phyloP scores from a whole-genome alignment of 35 echinoderm and acorn worm genomes.

The Apostichopus japonicus region DNA sequence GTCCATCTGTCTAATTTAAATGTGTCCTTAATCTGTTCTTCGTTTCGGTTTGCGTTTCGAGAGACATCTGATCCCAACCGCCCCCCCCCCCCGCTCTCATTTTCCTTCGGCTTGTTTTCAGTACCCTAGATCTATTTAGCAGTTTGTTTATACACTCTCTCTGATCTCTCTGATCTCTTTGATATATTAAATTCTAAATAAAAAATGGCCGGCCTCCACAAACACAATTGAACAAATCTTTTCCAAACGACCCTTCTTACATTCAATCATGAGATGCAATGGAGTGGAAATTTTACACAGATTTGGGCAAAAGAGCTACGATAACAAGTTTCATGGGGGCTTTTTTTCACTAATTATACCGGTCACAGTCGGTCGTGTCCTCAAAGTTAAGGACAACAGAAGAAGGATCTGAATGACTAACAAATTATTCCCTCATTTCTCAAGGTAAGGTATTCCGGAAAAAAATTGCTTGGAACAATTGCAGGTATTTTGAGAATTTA shows the following conservation, averaged over 20 bases:
- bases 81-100: too few species aligned
- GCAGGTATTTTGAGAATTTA: not conserved
- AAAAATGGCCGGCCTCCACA: not conserved
- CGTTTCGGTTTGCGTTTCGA: too few species aligned
- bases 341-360: not conserved
- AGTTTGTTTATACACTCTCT: too few species aligned
- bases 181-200: not conserved
- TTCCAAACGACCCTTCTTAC: too few species aligned
- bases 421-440: not conserved
- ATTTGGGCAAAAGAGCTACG: not conserved
- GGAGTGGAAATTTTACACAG: not conserved
- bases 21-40: too few species aligned
- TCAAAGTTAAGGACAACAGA: conserved; percentile 31
- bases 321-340: not conserved
- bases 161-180: too few species aligned
- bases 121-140: too few species aligned
- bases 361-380: not conserved
- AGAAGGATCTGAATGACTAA: not conserved
- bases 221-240: not conserved
- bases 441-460: not conserved
- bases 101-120: too few species aligned
- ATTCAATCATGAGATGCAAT: not conserved
- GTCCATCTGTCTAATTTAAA: too few species aligned
- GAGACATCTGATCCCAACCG: too few species aligned
- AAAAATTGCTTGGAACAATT: not conserved